Conservation (phyloP, 2,888 invertebrate genomes). For the Volucella zonaria region DNA sequence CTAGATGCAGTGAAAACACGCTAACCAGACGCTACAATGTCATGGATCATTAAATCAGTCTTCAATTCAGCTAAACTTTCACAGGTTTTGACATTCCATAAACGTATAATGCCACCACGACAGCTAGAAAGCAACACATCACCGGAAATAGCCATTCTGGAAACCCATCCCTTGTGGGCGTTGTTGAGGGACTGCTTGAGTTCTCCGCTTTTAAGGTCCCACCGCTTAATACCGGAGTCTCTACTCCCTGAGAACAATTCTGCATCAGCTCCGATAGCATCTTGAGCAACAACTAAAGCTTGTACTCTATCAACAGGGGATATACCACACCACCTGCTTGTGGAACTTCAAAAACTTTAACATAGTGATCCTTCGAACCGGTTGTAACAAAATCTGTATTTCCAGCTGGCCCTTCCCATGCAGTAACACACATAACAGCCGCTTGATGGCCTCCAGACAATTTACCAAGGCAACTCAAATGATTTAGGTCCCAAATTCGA, state of each 20-base stretch:
- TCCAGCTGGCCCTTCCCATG: conserved; percentile 83
- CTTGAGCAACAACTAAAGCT: conserved; percentile 87
- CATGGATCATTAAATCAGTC: conserved; percentile 88
- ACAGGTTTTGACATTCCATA: conserved; percentile 89
- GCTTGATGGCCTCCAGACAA: conserved; percentile 91
- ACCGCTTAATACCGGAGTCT: conserved; percentile 93
- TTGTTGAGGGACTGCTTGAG: conserved; percentile 86
- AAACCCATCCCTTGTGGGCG: conserved; percentile 94
- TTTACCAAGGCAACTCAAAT: conserved; percentile 88
- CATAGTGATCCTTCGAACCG: conserved; percentile 93
- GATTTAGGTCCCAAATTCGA: conserved; percentile 92
- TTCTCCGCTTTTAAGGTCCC: conserved; percentile 85
- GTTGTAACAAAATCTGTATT: conserved; percentile 88
- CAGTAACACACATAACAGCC: conserved; percentile 92
- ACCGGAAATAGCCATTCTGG: conserved; percentile 86
- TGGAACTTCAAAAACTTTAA: conserved; percentile 85
- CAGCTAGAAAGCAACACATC: conserved; percentile 88
- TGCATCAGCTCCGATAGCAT: conserved; percentile 81
- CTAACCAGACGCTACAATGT: conserved; percentile 86
- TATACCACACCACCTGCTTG: conserved; percentile 83
- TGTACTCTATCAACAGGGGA: conserved; percentile 90
- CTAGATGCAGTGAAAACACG: conserved; percentile 92
- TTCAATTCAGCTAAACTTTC: conserved; percentile 86
- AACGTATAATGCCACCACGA: conserved; percentile 89
- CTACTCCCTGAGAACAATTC: conserved; percentile 91